Conservation (phyloP, 2,888 invertebrate genomes). For the Phytoseiulus persimilis region DNA sequence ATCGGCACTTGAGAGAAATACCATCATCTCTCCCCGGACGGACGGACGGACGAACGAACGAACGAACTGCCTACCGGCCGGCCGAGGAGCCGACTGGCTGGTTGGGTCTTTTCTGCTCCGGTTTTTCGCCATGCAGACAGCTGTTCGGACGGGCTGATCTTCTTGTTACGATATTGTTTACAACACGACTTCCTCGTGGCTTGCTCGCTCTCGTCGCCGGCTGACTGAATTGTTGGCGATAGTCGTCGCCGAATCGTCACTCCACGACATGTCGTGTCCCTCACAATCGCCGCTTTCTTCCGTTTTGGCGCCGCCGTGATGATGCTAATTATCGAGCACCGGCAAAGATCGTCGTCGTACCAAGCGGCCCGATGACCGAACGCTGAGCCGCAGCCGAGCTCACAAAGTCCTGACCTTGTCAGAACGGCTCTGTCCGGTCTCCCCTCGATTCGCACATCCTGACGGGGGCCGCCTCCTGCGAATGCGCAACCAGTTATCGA, state of each 20-base stretch:
- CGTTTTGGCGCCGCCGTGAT: not conserved
- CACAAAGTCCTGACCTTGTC: not conserved
- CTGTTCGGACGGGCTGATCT: not conserved
- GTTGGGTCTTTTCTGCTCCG: not conserved
- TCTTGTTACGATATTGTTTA: not conserved
- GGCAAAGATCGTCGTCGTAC: not conserved
- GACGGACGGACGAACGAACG: not conserved
- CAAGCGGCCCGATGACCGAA: not conserved
- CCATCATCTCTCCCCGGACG: not conserved
- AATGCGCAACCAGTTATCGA: not conserved
- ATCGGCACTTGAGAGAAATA: slow-evolving; percentile 5
- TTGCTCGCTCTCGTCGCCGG: not conserved
- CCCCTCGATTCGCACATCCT: not conserved
- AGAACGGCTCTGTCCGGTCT: not conserved
- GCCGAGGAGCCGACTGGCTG: not conserved
- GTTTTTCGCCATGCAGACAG: not conserved
- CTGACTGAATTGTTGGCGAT: slow-evolving; percentile 5
- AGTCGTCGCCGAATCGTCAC: not conserved
- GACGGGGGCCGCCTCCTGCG: not conserved
- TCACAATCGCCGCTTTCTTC: not conserved
- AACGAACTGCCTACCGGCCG: not conserved
- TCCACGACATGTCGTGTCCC: not conserved
- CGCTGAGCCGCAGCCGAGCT: not conserved
- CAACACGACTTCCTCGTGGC: slow-evolving; percentile 5
- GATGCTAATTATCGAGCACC: not conserved